A percentile compares a stretch with the other conserved stretches of the same genome.
These are phyloP conservation scores for Gorsachius goisagi DNA, from an alignment of 2,113 vertebrate genomes.

Conservation along the genomic window DNA sequence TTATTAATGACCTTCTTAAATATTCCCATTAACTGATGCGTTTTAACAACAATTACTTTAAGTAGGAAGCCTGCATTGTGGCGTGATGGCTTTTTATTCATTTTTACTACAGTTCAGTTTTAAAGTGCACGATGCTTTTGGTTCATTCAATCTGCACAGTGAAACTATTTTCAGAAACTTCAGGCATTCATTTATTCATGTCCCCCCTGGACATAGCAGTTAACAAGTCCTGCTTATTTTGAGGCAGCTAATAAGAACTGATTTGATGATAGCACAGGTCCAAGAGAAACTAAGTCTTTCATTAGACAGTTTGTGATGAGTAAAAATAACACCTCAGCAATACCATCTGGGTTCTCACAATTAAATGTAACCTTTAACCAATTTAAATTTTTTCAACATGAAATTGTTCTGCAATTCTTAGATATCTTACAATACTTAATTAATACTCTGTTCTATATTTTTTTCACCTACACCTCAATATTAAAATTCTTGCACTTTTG, in stretches of 20 bases:
- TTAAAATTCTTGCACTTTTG: background rate
- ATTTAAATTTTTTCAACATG: background rate
- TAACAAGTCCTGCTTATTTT: background rate
- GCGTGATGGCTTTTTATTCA: accelerated
- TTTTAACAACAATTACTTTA: background rate
- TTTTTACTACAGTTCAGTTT: background rate
- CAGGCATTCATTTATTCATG: slow-evolving; percentile 6
- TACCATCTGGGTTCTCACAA: slow-evolving; percentile 40
- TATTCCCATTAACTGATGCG: background rate
- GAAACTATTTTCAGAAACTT: background rate
- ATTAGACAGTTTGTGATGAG: background rate
- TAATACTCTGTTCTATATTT: background rate
- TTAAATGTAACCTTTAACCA: slow-evolving; percentile 42
- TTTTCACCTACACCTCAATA: background rate
- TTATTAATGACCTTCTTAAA: background rate
- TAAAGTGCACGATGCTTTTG: background rate
- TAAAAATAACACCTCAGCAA: slow-evolving; percentile 40
- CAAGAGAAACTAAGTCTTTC: slow-evolving; percentile 4
- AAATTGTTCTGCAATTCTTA: background rate
- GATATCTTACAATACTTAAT: background rate
- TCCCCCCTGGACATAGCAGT: background rate
- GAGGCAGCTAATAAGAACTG: background rate
- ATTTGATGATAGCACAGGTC: slow-evolving; percentile 8
- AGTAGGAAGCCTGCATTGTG: background rate
- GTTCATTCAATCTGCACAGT: background rate